Base-by-base conservation (phyloP, 2,888 invertebrate genomes). In the Agrochola macilenta region DNA sequence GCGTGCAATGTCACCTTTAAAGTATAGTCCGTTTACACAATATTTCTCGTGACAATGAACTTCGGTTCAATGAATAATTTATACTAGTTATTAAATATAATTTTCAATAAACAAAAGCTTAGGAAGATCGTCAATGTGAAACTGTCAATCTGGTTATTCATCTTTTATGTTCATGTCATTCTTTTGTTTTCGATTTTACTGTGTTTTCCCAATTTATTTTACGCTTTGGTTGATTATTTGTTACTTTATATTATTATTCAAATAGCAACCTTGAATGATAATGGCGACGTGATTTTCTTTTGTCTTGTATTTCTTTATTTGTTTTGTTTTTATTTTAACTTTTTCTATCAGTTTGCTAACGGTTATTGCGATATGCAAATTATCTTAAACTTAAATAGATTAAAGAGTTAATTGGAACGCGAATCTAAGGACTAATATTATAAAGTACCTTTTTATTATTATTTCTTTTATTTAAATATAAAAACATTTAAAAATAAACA, bases 11-110 rank as follows among this genome's bases (percentile, higher is more conserved):
- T 69, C 61, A 66, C 52, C 35, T 54, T 43, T n/a, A 54, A 0
- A 20, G 7, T 61, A n/a, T n/a, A 17, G 30, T 46, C 8, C 5
- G n/a, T 26, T 83, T 46, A 43, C 20, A 69, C 54, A 23, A 30
- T 76, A 69, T 52, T 49, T 54, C 8, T 23, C 35, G 17, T 72
- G 69, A 26, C 82, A 35, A 8, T 82, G 76, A 76, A 82, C 82
- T 82, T 68, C 3, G n/a, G 23, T 20, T 68, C 65, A 30, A n/a
- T 26, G 12, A 66, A 57, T 70, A 49, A 23, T 46, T 46, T 57
- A 57, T 54, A 9, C 4, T 49, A 20, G 30, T 73, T 43, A 57
- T 20, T 7, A 11, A 4, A 69, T 69, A 69, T 35, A 0, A n/a
- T 69, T 57, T n/a, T n/a, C 11, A 54, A n/a, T 54, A 30, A 1